Conservation (phyloP, 2,888 invertebrate species). For the Lottia scabra region DNA sequence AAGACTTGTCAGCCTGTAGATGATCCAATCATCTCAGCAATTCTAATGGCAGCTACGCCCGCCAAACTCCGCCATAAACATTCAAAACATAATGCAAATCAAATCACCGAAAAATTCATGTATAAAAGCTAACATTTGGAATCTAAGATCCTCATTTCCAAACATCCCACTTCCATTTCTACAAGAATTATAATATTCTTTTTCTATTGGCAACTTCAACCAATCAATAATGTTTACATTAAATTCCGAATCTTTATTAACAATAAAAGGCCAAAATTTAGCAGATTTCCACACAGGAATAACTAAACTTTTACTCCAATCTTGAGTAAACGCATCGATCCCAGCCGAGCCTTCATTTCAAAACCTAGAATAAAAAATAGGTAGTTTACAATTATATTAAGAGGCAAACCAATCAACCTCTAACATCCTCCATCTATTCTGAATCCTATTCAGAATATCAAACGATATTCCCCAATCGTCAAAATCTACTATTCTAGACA, state of each 20-base stretch:
- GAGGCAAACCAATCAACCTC: not conserved
- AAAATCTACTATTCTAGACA: constrained; percentile 19
- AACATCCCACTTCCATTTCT: constrained; percentile 4
- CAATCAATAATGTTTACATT: constrained; percentile 8
- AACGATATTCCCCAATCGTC: constrained; percentile 7
- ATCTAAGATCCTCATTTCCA: not conserved
- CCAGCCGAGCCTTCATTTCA: not conserved
- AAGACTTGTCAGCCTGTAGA: no score
- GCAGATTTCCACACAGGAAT: not conserved
- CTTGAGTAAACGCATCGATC: not conserved
- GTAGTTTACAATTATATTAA: not conserved
- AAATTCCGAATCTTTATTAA: not conserved
- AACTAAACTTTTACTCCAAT: not conserved
- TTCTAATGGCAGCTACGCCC: no score
- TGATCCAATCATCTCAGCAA: no score
- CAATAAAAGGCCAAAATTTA: constrained; percentile 14
- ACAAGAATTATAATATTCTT: constrained; percentile 5
- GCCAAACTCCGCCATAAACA: no score
- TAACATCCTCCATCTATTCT: not conserved
- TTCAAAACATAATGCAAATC: no score
- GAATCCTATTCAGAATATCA: not conserved
- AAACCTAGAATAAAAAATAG: not conserved
- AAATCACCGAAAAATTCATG: no score
- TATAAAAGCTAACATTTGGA: constrained; percentile 12
- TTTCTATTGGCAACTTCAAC: constrained; percentile 1